phyloP scores from a whole-genome alignment of 1,140 invertebrate species.

The Bombus confusus region DNA sequence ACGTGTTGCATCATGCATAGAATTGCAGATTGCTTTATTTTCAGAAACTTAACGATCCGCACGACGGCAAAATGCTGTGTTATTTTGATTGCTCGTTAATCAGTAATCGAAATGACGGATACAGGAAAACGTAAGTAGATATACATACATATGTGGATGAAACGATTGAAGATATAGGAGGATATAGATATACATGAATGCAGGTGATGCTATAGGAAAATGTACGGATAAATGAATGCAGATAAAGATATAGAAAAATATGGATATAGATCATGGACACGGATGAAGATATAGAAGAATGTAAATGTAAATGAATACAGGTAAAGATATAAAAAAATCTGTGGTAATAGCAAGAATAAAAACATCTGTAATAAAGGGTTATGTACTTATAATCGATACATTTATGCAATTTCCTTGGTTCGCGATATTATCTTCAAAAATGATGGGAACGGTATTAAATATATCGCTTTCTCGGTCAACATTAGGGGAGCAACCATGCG shows the following conservation, averaged over 20 bases:
- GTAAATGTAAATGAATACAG: not conserved
- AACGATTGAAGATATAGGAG: not conserved
- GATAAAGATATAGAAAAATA: not conserved
- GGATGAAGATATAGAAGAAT: too few species aligned
- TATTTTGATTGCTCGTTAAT: conserved; percentile 19
- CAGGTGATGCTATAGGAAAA: not conserved
- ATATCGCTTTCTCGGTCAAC: conserved; percentile 52
- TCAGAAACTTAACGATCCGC: not conserved
- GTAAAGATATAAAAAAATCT: not conserved
- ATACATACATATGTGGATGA: not conserved
- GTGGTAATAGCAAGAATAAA: not conserved
- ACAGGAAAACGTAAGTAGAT: not conserved
- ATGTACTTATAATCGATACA: not conserved
- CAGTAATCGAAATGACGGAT: not conserved
- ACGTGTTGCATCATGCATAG: conserved; percentile 7
- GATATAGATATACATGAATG: not conserved
- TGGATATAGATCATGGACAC: too few species aligned
- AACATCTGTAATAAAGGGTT: not conserved
- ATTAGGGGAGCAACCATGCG: not conserved
- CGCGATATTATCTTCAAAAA: not conserved
- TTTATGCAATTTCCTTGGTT: not conserved
- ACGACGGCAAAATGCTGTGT: not conserved
- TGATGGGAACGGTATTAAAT: not conserved
- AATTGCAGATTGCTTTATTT: conserved; percentile 18
- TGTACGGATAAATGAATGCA: not conserved